phyloP scores from a whole-genome alignment of 1,140 invertebrate genomes.

The Dryas iulia region DNA sequence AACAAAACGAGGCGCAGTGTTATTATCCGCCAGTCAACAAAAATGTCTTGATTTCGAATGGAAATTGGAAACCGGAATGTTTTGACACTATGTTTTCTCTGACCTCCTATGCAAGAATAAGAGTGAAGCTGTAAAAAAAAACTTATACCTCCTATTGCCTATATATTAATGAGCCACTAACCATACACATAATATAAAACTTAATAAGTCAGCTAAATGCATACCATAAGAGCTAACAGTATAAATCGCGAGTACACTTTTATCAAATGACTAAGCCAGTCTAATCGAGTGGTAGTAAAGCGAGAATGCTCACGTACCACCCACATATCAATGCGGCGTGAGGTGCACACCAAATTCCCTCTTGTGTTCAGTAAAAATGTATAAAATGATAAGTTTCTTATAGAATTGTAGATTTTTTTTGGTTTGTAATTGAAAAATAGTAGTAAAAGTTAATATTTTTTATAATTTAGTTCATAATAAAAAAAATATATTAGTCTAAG shows the following conservation, averaged over 20 bases:
- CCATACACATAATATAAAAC: no score
- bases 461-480: no score
- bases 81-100: not conserved
- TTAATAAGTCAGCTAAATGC: no score
- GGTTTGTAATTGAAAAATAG: not conserved
- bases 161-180: no score
- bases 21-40: no score
- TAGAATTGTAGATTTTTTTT: not conserved
- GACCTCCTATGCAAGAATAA: no score
- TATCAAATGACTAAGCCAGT: conserved; percentile 31
- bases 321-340: conserved; percentile 53
- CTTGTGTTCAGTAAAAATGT: not conserved
- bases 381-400: not conserved
- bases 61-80: not conserved
- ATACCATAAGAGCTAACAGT: not conserved
- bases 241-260: conserved; percentile 24
- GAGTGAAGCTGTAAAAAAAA: no score
- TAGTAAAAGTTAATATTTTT: no score
- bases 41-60: not conserved
- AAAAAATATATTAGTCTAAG: no score
- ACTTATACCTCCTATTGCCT: no score
- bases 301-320: conserved; percentile 47
- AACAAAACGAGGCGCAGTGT: no score
- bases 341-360: conserved; percentile 16
- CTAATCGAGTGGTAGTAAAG: conserved; percentile 37